A percentile compares a stretch with the other conserved stretches of the same genome.
phyloP scores from a whole-genome alignment of 2,888 invertebrate genomes.

The Drosophila longiperda region DNA sequence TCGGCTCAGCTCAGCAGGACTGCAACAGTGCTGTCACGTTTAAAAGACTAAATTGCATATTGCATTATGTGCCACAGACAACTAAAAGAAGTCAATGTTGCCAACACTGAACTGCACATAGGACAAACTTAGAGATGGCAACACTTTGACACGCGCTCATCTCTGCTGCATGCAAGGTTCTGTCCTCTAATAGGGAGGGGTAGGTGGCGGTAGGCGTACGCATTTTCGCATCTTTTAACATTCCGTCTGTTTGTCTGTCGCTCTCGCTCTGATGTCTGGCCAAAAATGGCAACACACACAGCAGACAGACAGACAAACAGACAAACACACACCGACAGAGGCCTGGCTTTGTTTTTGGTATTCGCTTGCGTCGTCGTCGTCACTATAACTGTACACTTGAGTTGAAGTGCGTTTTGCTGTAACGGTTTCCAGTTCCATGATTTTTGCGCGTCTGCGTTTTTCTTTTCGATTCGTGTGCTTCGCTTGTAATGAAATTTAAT shows the following conservation, averaged over 20 bases:
- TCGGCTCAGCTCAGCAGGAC: constrained; percentile 49
- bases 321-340: constrained; percentile 9
- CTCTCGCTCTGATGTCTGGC: constrained; percentile 32
- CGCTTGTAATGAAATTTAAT: constrained; percentile 80
- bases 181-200: neutral
- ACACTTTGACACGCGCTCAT: constrained; percentile 29
- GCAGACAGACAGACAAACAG: constrained; percentile 1
- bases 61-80: neutral
- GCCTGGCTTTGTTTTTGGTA: constrained; percentile 60
- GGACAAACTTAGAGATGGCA: constrained; percentile 31
- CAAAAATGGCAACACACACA: constrained; percentile 50
- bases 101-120: neutral
- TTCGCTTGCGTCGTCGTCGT: constrained; percentile 48
- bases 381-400: constrained; percentile 65
- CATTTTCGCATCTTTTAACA: constrained; percentile 59
- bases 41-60: neutral
- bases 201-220: constrained; percentile 42
- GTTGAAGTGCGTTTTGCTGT: constrained; percentile 75
- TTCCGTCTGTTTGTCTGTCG: constrained; percentile 45
- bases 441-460: constrained; percentile 64
- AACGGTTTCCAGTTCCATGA: constrained; percentile 72
- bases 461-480: constrained; percentile 42
- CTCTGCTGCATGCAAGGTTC: constrained; percentile 30
- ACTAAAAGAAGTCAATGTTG: neutral
- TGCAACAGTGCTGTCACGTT: constrained; percentile 4